Evolutionary conservation across 1,140 invertebrate species (phyloP).

Genomic region (Calosoma granatense): DNA sequence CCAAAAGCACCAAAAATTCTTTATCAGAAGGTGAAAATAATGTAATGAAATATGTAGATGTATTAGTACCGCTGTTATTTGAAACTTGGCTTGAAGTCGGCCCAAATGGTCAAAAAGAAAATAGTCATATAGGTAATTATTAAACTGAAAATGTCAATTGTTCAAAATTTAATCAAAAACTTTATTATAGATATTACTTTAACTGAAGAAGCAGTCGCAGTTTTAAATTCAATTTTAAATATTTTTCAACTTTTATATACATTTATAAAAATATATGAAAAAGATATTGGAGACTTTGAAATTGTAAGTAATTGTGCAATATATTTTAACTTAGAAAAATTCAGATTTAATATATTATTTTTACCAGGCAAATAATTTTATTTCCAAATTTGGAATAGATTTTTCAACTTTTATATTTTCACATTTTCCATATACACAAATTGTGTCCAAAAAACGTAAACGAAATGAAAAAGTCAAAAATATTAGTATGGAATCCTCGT

Average conservation of each 20-base stretch:
- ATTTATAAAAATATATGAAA: constrained; percentile 13
- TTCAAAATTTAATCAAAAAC: neutral
- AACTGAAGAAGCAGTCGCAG: constrained; percentile 22
- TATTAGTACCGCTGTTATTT: constrained; percentile 56
- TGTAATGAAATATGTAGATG: constrained; percentile 41
- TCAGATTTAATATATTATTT: too few relatives aligned
- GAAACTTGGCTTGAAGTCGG: constrained; percentile 64
- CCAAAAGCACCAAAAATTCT: too few relatives aligned
- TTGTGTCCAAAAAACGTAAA: constrained; percentile 8
- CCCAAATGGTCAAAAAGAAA: constrained; percentile 32
- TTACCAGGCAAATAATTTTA: too few relatives aligned
- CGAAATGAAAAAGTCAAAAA: constrained; percentile 15
- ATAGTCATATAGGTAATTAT: constrained; percentile 11
- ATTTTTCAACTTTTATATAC: constrained; percentile 18
- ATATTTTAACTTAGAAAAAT: too few relatives aligned
- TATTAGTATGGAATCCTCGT: constrained; percentile 35
- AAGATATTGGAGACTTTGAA: constrained; percentile 18
- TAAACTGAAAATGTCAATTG: neutral
- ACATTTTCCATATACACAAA: constrained; percentile 24
- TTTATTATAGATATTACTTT: constrained; percentile 20
- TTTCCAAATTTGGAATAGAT: constrained; percentile 18
- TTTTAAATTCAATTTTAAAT: constrained; percentile 25
- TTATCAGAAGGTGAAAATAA: neutral
- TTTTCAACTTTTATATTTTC: constrained; percentile 22
- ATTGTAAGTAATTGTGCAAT: constrained; percentile 9